These are phyloP conservation scores for Thumatha senex DNA, from an alignment of 2,888 invertebrate species.

Conservation along the genomic window DNA sequence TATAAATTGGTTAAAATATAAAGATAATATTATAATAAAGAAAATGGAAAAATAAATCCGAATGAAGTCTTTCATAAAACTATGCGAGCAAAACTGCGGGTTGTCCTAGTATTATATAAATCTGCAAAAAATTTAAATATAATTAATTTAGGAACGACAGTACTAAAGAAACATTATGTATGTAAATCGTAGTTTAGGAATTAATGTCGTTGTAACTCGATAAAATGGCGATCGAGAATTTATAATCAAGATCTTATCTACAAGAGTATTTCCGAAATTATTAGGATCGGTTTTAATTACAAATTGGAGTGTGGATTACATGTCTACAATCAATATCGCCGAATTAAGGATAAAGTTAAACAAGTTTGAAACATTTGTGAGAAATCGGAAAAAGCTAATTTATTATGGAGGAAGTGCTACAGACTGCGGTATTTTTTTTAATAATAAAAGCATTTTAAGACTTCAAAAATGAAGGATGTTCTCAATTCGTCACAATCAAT, in stretches of 20 bases:
- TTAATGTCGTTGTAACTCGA: constrained; percentile 30
- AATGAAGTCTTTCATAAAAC: too few relatives aligned
- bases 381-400: too few relatives aligned
- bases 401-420: too few relatives aligned
- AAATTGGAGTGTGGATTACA: background rate
- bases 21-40: constrained; percentile 15
- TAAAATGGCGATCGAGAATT: constrained; percentile 13
- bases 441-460: background rate
- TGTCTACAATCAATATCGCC: too few relatives aligned
- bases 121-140: constrained; percentile 21
- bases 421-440: too few relatives aligned
- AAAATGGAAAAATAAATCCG: constrained; percentile 21
- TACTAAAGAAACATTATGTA: constrained; percentile 28
- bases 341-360: too few relatives aligned
- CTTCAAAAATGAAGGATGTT: too few relatives aligned
- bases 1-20: background rate
- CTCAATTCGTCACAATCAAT: too few relatives aligned
- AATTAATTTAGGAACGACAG: constrained; percentile 17
- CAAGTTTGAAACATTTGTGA: too few relatives aligned
- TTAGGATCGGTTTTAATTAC: constrained; percentile 24
- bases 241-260: constrained; percentile 31
- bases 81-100: too few relatives aligned
- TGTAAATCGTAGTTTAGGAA: constrained; percentile 28
- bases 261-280: constrained; percentile 23
- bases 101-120: too few relatives aligned